Base-by-base conservation (phyloP, 1,140 invertebrate species). In the Calephelis nemesis region DNA sequence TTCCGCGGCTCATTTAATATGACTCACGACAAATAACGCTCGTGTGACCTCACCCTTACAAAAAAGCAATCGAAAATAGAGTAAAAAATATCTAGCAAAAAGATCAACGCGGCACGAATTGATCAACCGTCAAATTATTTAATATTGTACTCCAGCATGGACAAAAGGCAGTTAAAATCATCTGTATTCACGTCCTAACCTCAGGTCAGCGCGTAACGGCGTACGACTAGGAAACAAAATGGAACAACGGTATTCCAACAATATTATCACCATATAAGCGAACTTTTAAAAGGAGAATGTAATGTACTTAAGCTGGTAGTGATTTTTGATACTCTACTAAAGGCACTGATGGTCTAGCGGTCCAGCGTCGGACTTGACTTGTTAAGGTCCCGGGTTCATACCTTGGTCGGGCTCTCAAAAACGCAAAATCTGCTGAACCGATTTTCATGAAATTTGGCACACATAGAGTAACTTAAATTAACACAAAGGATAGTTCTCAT, bases 151-250 rank as follows among this genome's bases (percentile, higher is more conserved):
- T 11, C n/a, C 19, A 39, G 49, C 39, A 19, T 19, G 7, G 47
- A 64, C 12, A 15, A 19, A 42, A 42, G 45, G 13, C 47, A 48
- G 42, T 64, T 47, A 48, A 63, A 47, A 54, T 47, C 64, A 68
- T 76, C 62, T 50, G 69, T 76, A 74, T 76, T 50, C 74, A 68
- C 19, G 65, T 67, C 71, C 62, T 68, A 65, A 71, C 74, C 54
- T 71, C 62, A 58, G 72, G 72, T 70, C 72, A 67, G 40, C 58
- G 67, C 58, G 62, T 73, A 75, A 58, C 69, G 67, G 71, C 69
- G 62, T 47, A 30, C 19, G 63, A 47, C n/a, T 45, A 9, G 42
- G 42, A 9, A 45, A 45, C 7, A 52, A 52, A 52, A 64, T 48
- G 47, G 47, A 30, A 49, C 19, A 64, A 64, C 63, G 63, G 47